Conservation (phyloP, 2,888 invertebrate genomes). For the Bugula neritina region DNA sequence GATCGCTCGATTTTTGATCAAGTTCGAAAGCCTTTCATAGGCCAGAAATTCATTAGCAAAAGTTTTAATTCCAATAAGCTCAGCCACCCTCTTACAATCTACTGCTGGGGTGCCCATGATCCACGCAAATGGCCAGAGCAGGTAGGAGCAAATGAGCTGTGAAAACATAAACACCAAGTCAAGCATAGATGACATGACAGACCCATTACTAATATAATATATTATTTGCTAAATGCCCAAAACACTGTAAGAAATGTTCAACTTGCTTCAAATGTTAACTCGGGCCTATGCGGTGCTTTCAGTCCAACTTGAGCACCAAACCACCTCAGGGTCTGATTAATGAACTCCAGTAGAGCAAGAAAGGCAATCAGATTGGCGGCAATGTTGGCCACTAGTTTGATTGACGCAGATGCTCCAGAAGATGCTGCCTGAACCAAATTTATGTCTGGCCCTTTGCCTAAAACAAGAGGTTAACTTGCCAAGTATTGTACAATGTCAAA, state of each 20-base stretch:
- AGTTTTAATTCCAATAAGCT: conserved; percentile 79
- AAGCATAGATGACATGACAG: no score
- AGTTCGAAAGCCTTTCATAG: conserved; percentile 64
- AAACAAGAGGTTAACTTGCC: no score
- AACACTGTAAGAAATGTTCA: no score
- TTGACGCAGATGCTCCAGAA: conserved; percentile 76
- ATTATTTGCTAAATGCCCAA: no score
- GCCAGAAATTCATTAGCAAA: conserved; percentile 90
- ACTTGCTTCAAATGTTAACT: conserved; percentile 42
- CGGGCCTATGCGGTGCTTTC: conserved; percentile 31
- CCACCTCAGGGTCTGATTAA: conserved; percentile 76
- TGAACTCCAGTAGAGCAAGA: conserved; percentile 75
- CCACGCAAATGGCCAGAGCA: conserved; percentile 84
- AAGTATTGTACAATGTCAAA: no score
- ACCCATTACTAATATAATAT: no score
- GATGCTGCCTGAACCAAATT: conserved; percentile 84
- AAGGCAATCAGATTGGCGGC: conserved; percentile 89
- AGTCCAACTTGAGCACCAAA: conserved; percentile 59
- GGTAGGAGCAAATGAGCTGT: conserved; percentile 66
- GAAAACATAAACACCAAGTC: no score
- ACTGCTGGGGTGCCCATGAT: conserved; percentile 67
- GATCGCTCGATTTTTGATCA: conserved; percentile 35
- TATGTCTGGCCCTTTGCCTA: conserved; percentile 59
- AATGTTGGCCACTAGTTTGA: conserved; percentile 75
- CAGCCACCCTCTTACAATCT: conserved; percentile 72